Conservation (phyloP, 2,113 vertebrate species). For the Vulpes lagopus region DNA sequence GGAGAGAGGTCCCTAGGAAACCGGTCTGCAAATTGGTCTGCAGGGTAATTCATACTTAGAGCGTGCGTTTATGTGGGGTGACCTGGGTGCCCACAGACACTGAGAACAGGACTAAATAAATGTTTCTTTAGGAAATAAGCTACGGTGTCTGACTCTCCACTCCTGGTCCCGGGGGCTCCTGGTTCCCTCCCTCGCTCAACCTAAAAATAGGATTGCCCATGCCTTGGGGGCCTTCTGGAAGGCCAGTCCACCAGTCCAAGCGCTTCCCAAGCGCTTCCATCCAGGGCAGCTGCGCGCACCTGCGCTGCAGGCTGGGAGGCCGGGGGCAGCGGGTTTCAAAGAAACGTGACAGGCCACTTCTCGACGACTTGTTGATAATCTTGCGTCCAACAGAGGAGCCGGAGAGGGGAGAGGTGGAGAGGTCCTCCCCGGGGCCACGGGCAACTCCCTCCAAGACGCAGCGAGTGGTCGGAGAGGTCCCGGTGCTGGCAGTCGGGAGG, state of each 20-base stretch:
- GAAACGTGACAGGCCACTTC: background rate
- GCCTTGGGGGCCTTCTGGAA: background rate
- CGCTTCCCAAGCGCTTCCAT: background rate
- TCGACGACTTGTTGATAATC: slow-evolving; percentile 69
- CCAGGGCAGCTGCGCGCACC: background rate
- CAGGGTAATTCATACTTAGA: background rate
- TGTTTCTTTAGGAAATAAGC: background rate
- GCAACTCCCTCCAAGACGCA: background rate
- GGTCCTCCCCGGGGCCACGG: background rate
- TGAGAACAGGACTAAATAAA: background rate
- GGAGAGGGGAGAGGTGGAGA: background rate
- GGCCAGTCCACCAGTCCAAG: background rate
- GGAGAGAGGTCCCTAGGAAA: background rate
- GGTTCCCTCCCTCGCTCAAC: background rate
- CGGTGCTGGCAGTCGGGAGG: fast-evolving
- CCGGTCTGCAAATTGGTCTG: background rate
- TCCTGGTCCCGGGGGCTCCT: background rate
- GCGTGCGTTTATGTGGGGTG: background rate
- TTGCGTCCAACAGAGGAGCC: background rate
- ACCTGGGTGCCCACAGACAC: background rate
- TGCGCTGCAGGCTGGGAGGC: background rate
- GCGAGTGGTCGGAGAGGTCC: background rate
- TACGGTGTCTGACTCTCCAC: background rate
- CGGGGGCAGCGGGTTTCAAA: background rate
- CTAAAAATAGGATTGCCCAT: background rate